Percentiles rank a stretch among this genome's conserved stretches.
Evolutionary conservation across 2,888 invertebrate species (phyloP).

Genomic region (Ypsolopha sequella): DNA sequence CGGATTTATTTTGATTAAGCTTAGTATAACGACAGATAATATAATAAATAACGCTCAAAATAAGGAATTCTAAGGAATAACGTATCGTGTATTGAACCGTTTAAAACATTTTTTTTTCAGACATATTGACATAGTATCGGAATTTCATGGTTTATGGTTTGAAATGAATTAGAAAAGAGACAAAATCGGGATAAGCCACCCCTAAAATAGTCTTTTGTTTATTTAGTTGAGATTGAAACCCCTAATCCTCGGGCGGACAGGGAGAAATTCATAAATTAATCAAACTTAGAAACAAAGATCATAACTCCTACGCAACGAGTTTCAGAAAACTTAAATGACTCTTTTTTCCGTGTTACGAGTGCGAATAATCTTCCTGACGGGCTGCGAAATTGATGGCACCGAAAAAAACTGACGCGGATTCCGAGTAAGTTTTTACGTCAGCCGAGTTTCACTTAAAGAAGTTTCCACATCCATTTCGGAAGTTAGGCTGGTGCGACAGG

Average conservation of each 20-base stretch:
- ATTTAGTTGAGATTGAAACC: no score
- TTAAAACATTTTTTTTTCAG: no score
- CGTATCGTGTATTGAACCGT: no score
- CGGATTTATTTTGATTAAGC: no score
- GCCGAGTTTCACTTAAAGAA: slow-evolving; percentile 66
- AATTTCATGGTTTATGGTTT: no score
- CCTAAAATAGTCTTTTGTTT: no score
- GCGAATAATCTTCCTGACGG: slow-evolving; percentile 70
- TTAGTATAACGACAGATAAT: no score
- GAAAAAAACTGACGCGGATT: slow-evolving; percentile 51
- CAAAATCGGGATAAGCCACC: no score
- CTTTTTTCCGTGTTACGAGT: slow-evolving; percentile 67
- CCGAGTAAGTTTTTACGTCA: slow-evolving; percentile 64
- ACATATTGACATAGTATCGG: no score
- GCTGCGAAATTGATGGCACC: slow-evolving; percentile 65
- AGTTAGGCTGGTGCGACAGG: slow-evolving; percentile 61
- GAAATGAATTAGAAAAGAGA: no score
- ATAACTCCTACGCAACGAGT: slow-evolving; percentile 62
- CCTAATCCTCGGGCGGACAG: slow-evolving; percentile 15
- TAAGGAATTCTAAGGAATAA: no score
- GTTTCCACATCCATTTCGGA: slow-evolving; percentile 66
- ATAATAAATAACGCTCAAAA: no score
- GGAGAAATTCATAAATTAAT: slow-evolving; percentile 60
- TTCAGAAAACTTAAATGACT: slow-evolving; percentile 67
- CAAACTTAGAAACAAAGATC: slow-evolving; percentile 66